Base-by-base conservation (phyloP, 2,888 invertebrate genomes). In the Mellilla xanthometata region DNA sequence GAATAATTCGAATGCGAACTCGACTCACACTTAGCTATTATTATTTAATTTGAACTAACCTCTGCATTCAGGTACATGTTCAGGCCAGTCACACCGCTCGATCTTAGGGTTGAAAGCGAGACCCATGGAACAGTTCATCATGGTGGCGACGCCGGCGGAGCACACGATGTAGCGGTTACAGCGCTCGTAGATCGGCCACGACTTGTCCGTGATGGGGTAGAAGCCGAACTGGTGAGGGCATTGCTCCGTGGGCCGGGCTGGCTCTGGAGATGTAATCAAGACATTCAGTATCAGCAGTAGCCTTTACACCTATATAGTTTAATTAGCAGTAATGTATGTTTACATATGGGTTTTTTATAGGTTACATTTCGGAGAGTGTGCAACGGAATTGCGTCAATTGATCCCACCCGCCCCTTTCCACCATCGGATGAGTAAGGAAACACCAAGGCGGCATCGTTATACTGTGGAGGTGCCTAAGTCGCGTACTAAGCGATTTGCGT, bases 191-290 rank as follows among this genome's bases (percentile, higher is more conserved):
- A 5, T 13, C 2, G 22, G n/a, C 10, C 12, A 7, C 0, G 48
- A 49, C 0, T 70, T 58, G 2, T 40, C 30, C 0, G 72, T 61
- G 0, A 77, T 72, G 30, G 91, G 88, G 81, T 92, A 96, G 77
- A 94, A 94, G 0, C 96, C 96, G 60, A 92, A 96, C 67, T 94
- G 94, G 69, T 94, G 95, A 0, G 96, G 95, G 60, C 96, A 96
- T 0, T 78, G 93, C 0, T 92, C 92, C 0, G 94, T 94, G 0
- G 95, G 81, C 51, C 91, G 86, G 1, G 94, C 75, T n/a, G 91
- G 86, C 67, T 94, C 95, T 95, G 64, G 5, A 57, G 54, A 12
- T n/a, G n/a, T n/a, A 12, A 13, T 2, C 3, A 33, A 5, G 22
- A 32, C n/a, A 5, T 23, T 24, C 5, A 5, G 11, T 23, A 3